phyloP scores from a whole-genome alignment of 2,888 invertebrate species.

The Melinaea marsaeus region DNA sequence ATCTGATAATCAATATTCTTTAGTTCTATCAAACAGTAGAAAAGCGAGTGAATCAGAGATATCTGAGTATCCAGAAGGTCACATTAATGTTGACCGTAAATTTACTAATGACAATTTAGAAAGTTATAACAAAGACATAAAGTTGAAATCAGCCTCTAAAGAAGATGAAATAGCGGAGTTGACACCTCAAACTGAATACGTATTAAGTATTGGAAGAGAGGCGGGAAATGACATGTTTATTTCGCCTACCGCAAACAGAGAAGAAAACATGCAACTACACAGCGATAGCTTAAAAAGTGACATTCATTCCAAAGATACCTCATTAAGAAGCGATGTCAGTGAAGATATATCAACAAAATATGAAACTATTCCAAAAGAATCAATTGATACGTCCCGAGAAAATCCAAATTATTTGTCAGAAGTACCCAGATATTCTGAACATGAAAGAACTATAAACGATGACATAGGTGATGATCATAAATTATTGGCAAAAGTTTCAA shows the following conservation, averaged over 20 bases:
- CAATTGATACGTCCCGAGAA: neutral
- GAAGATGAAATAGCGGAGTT: neutral
- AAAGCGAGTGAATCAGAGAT: slow-evolving; percentile 9
- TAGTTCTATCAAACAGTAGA: slow-evolving; percentile 3
- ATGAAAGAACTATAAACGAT: slow-evolving; percentile 1
- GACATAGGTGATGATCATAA: neutral
- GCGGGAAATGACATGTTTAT: slow-evolving; percentile 28
- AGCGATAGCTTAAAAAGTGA: slow-evolving; percentile 32
- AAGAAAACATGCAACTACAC: slow-evolving; percentile 28
- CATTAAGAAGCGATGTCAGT: slow-evolving; percentile 6
- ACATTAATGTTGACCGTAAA: neutral
- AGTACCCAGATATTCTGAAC: neutral
- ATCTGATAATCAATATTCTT: slow-evolving; percentile 29
- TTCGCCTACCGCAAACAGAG: slow-evolving; percentile 32
- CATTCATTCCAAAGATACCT: slow-evolving; percentile 10
- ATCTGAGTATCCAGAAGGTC: slow-evolving; percentile 12
- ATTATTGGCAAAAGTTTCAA: neutral
- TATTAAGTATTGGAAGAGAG: slow-evolving; percentile 13
- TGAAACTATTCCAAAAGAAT: slow-evolving; percentile 6
- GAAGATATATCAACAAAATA: neutral
- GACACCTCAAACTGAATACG: slow-evolving; percentile 8
- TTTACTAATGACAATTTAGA: slow-evolving; percentile 3
- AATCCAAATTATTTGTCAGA: neutral
- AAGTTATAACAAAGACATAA: neutral
- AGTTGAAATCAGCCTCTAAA: neutral